Evolutionary conservation across 2,888 invertebrate genomes (phyloP), one percentile per base, ranked within the genome.

Genomic region (Eurois occulta): DNA sequence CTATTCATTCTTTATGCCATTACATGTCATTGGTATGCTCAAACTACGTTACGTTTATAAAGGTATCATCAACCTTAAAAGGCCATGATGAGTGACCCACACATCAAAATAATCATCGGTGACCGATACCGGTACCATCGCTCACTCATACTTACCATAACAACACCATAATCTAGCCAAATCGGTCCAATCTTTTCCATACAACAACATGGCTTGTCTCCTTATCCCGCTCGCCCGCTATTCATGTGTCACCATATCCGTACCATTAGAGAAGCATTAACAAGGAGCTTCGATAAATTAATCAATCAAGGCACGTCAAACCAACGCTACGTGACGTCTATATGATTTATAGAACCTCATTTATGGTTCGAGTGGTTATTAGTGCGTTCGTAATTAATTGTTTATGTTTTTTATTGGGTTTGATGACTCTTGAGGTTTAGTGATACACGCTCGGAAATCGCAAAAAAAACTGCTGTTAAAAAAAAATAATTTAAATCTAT

Each of bases 291-390:
- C 86, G 62, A 87, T 83, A 80, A 87, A 89, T 87, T 86, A 88
- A 88, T 89, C 89, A 88, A 88, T 88, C 87, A 86, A 48, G 75
- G 13, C 79, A 84, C 82, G 89, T 87, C 88, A 78, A 55, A 28
- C 67, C 66, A 81, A 80, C 76, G 81, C 80, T 84, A 85, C 86
- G 89, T 81, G 86, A 87, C 86, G 71, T 76, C 64, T 74, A 41
- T 85, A 77, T 87, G 89, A 87, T 87, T 86, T 87, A 87, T 87
- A 86, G 73, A 64, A 48, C 72, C 75, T 71, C 75, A 79, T 80
- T 75, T 86, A 86, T 86, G 75, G 72, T 60, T 75, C 18, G 58
- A 72, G 46, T 60, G 41, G 73, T 75, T 88, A 84, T 76, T 77
- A 69, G 48, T 77, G 60, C 60, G 84, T 68, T 58, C 13, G 68